Evolutionary conservation across 2,888 invertebrate species (phyloP).

Genomic region (Bombyx huttoni): DNA sequence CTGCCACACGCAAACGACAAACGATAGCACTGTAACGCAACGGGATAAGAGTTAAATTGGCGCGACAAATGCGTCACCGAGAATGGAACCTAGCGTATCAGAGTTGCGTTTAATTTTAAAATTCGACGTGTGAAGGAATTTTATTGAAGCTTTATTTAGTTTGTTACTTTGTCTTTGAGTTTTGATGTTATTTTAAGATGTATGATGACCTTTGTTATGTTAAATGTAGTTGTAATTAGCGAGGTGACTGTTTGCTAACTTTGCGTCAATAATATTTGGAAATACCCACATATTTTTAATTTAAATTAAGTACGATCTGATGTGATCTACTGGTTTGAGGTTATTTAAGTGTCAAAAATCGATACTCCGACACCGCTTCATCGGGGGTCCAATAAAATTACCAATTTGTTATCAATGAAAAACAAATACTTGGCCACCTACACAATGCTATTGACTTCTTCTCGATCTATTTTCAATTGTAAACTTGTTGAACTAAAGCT

Average conservation of each 20-base stretch:
- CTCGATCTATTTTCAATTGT: background rate
- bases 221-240: background rate
- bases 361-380: slow-evolving; percentile 29
- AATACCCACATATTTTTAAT: too few species aligned
- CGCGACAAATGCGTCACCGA: slow-evolving; percentile 6
- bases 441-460: slow-evolving; percentile 14
- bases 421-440: slow-evolving; percentile 63
- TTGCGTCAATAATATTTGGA: too few species aligned
- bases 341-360: slow-evolving; percentile 9
- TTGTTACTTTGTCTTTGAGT: slow-evolving; percentile 3
- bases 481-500: slow-evolving; percentile 8
- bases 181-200: background rate
- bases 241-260: background rate
- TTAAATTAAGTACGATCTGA: too few species aligned
- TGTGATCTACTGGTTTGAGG: background rate
- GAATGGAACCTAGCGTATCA: slow-evolving; percentile 26
- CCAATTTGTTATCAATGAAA: slow-evolving; percentile 59
- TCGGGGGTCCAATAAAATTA: slow-evolving; percentile 44
- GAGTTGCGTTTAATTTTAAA: slow-evolving; percentile 46
- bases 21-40: slow-evolving; percentile 16
- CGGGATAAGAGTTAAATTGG: slow-evolving; percentile 19
- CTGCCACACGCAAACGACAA: slow-evolving; percentile 23
- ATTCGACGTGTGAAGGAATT: slow-evolving; percentile 43
- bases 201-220: background rate
- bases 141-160: slow-evolving; percentile 40